Evolutionary conservation across 2,113 vertebrate genomes (phyloP).

Genomic region (Tapirus terrestris): DNA sequence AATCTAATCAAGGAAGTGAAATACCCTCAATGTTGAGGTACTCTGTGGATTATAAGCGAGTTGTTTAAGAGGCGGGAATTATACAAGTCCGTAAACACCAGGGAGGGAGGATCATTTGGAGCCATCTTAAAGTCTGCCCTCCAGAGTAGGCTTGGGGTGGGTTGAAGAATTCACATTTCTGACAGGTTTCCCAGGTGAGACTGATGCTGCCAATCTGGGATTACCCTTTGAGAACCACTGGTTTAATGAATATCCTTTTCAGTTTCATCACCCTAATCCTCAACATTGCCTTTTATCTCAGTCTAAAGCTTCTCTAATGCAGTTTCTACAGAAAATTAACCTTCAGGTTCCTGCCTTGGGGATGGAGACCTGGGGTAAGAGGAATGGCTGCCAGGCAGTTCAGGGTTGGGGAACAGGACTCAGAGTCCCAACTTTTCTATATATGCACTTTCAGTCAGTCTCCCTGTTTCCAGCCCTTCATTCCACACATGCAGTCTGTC

Average conservation of each 20-base stretch:
- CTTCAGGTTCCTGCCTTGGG: not conserved
- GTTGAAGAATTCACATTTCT: not conserved
- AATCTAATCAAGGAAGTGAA: not conserved
- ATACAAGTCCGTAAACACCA: not conserved
- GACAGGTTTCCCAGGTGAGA: not conserved
- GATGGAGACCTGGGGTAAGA: not conserved
- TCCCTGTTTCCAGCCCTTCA: not conserved
- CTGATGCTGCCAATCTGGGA: not conserved
- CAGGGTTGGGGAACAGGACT: not conserved
- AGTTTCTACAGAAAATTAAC: conserved; percentile 17
- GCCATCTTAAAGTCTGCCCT: not conserved
- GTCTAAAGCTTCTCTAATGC: not conserved
- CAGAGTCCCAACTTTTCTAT: not conserved
- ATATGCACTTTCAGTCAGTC: not conserved
- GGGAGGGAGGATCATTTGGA: not conserved
- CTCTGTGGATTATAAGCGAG: not conserved
- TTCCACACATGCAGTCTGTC: not conserved
- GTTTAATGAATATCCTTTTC: not conserved
- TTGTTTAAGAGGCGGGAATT: not conserved
- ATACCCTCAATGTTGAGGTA: not conserved
- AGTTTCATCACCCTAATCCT: not conserved
- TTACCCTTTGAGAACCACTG: not conserved
- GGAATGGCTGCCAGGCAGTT: not conserved
- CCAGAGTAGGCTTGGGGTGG: not conserved
- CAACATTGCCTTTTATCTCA: not conserved